A percentile compares a stretch with the other conserved stretches of the same genome.
phyloP scores from a whole-genome alignment of 1,140 invertebrate species.

The Acromyrmex echinatior region DNA sequence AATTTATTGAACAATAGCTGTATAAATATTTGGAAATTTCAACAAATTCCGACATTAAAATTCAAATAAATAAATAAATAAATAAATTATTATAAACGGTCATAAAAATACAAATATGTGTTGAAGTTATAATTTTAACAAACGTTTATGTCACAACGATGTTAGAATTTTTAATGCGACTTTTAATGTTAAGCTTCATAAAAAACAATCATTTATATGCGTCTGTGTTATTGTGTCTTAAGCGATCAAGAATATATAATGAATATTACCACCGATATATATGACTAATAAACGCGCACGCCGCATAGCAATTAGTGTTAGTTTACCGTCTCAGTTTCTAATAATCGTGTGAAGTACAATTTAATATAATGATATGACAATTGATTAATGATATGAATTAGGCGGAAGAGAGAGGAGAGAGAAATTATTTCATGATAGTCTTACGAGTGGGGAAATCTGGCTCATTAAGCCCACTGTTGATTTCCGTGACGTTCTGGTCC shows the following conservation, averaged over 20 bases:
- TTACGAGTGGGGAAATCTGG: constrained; percentile 84
- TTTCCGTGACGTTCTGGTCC: constrained; percentile 62
- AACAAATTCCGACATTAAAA: background rate
- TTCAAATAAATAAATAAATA: background rate
- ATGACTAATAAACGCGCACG: constrained; percentile 4
- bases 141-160: background rate
- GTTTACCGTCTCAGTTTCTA: background rate
- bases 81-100: background rate
- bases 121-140: constrained; percentile 16
- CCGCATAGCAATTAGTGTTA: constrained; percentile 29
- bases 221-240: background rate
- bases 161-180: background rate
- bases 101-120: background rate
- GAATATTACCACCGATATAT: constrained; percentile 34
- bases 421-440: constrained; percentile 56
- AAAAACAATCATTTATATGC: constrained; percentile 4
- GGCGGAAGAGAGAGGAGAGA: background rate
- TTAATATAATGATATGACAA: background rate
- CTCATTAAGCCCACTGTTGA: constrained; percentile 77
- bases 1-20: constrained; percentile 16
- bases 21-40: background rate
- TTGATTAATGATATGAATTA: background rate
- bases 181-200: background rate
- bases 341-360: background rate
- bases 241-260: background rate